Evolutionary conservation across 2,797 vertebrate species (phyloP).

Genomic region (Crax fasciolata): DNA sequence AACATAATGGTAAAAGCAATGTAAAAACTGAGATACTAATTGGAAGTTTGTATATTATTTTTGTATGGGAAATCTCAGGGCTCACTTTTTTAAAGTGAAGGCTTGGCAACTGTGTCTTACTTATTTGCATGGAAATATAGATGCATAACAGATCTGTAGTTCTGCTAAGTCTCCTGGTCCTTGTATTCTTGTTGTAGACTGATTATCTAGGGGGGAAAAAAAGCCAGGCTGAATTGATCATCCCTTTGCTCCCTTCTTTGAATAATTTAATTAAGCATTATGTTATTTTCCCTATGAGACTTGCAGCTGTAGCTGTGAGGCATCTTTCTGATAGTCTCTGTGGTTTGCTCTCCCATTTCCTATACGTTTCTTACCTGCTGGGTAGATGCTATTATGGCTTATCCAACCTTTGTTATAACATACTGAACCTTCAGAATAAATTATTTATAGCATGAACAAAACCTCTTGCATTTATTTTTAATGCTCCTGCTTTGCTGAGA

Average conservation of each 20-base stretch:
- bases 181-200: neutral
- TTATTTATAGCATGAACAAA: slow-evolving; percentile 29
- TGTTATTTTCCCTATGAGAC: slow-evolving; percentile 1
- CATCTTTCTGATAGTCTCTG: slow-evolving; percentile 29
- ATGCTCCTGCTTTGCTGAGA: slow-evolving; percentile 53
- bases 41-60: neutral
- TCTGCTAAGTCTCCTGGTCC: neutral
- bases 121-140: neutral
- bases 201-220: neutral
- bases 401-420: slow-evolving; percentile 65
- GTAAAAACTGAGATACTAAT: neutral
- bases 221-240: neutral
- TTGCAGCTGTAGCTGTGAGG: neutral
- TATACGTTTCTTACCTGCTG: slow-evolving; percentile 39
- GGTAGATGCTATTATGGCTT: slow-evolving; percentile 54
- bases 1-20: neutral
- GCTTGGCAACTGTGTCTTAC: neutral
- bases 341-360: slow-evolving; percentile 30
- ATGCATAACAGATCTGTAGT: neutral
- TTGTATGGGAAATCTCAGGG: neutral
- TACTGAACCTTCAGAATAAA: slow-evolving; percentile 48
- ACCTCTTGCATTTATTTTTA: slow-evolving; percentile 73
- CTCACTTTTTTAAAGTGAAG: neutral
- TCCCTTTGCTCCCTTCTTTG: neutral
- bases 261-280: neutral